Evolutionary conservation across 2,888 invertebrate species (phyloP).

Genomic region (Loripinus fragilis): DNA sequence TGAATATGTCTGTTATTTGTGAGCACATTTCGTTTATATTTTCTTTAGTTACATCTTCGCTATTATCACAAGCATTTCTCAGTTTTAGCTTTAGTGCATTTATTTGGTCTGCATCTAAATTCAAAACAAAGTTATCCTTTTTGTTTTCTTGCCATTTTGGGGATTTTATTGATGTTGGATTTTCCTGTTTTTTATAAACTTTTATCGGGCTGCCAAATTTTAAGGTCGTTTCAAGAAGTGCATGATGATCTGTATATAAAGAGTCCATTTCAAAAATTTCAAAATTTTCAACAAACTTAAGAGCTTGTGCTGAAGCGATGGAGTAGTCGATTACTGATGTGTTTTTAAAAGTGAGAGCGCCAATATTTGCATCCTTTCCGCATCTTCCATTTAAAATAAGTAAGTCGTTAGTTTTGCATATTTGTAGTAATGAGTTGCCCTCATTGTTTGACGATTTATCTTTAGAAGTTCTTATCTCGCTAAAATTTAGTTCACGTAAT

Average conservation of each 20-base stretch:
- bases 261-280: not conserved
- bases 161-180: not conserved
- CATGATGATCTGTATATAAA: not conserved
- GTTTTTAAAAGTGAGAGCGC: not conserved
- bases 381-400: not conserved
- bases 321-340: not conserved
- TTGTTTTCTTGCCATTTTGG: not conserved
- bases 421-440: not conserved
- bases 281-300: not conserved
- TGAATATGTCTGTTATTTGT: not conserved
- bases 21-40: not conserved
- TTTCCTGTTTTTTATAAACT: not conserved
- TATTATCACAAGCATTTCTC: not conserved
- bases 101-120: not conserved
- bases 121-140: not conserved
- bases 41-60: not conserved
- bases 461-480: not conserved
- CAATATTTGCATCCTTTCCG: not conserved
- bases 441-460: not conserved
- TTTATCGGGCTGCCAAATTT: not conserved
- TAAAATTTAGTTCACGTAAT: not conserved
- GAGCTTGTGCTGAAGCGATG: not conserved
- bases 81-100: not conserved
- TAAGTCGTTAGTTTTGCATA: not conserved
- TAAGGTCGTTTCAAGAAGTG: not conserved